Conservation (phyloP, 2,888 invertebrate species). For the Drosophila percnosoma region DNA sequence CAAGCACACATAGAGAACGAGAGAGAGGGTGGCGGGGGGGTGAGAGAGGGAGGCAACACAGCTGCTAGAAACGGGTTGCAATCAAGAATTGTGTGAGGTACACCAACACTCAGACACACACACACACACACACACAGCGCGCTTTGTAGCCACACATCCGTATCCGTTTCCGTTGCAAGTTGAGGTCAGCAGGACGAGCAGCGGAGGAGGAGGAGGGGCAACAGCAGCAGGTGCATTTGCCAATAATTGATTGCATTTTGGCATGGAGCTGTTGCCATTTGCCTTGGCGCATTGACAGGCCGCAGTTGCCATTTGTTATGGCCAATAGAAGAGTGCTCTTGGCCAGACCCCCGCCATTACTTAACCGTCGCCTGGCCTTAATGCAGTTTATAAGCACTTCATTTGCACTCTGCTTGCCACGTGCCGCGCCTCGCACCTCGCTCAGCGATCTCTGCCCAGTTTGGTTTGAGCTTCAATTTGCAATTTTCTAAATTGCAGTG, state of each 20-base stretch:
- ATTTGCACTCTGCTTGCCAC: slow-evolving; percentile 36
- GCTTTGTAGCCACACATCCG: slow-evolving; percentile 47
- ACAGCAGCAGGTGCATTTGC: slow-evolving; percentile 48
- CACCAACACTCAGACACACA: slow-evolving; percentile 6
- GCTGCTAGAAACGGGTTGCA: slow-evolving; percentile 47
- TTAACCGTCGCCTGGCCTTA: slow-evolving; percentile 5
- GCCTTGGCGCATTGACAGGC: slow-evolving; percentile 24
- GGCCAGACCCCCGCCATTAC: not conserved
- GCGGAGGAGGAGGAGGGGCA: slow-evolving; percentile 5
- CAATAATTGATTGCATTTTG: slow-evolving; percentile 76
- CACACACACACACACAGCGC: not conserved
- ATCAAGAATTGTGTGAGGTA: slow-evolving; percentile 26
- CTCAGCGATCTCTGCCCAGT: slow-evolving; percentile 11
- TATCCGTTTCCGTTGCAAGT: slow-evolving; percentile 65
- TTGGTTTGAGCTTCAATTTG: not conserved
- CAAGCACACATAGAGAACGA: slow-evolving; percentile 35
- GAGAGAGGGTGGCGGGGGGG: not conserved
- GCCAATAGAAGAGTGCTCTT: slow-evolving; percentile 27
- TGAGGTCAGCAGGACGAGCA: slow-evolving; percentile 46
- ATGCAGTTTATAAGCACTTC: slow-evolving; percentile 39
- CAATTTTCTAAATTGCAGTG: not conserved
- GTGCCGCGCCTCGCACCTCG: not conserved
- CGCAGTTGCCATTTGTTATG: slow-evolving; percentile 62
- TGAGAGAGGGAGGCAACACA: not conserved
- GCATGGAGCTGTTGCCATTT: slow-evolving; percentile 66